Evolutionary conservation across 2,888 invertebrate species (phyloP).

Genomic region (Dasypogon diadema): DNA sequence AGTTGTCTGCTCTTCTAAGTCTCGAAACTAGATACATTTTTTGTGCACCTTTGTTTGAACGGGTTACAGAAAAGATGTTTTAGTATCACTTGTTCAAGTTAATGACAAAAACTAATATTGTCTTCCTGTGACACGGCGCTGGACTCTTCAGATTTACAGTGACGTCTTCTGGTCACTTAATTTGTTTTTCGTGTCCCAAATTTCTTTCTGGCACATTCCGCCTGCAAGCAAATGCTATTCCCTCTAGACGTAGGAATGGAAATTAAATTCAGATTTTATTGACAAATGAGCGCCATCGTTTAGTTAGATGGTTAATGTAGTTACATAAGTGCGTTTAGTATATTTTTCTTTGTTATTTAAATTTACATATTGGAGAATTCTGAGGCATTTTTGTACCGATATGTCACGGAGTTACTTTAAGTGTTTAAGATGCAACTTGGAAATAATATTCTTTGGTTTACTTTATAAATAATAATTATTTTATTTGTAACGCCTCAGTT

Average conservation of each 20-base stretch:
- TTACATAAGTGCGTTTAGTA: too few relatives aligned
- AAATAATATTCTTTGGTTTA: too few relatives aligned
- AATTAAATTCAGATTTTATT: slow-evolving; percentile 38
- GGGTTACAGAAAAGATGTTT: slow-evolving; percentile 35
- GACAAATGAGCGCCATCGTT: slow-evolving; percentile 41
- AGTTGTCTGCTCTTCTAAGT: slow-evolving; percentile 5
- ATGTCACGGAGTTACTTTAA: too few relatives aligned
- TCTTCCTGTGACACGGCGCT: slow-evolving; percentile 60
- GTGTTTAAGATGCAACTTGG: too few relatives aligned
- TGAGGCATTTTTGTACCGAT: too few relatives aligned
- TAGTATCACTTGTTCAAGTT: slow-evolving; percentile 59
- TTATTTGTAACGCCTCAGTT: too few relatives aligned
- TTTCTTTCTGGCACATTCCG: neutral
- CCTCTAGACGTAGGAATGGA: slow-evolving; percentile 1
- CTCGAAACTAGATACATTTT: slow-evolving; percentile 23
- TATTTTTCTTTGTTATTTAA: too few relatives aligned
- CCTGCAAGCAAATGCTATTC: neutral
- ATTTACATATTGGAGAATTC: too few relatives aligned
- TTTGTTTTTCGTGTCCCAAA: slow-evolving; percentile 30
- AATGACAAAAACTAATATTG: slow-evolving; percentile 60
- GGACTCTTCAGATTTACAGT: neutral
- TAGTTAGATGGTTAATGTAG: too few relatives aligned
- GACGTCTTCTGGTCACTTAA: slow-evolving; percentile 3
- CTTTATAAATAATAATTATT: too few relatives aligned
- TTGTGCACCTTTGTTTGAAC: slow-evolving; percentile 45